phyloP scores from a whole-genome alignment of 2,113 vertebrate species.

The Egretta garzetta region DNA sequence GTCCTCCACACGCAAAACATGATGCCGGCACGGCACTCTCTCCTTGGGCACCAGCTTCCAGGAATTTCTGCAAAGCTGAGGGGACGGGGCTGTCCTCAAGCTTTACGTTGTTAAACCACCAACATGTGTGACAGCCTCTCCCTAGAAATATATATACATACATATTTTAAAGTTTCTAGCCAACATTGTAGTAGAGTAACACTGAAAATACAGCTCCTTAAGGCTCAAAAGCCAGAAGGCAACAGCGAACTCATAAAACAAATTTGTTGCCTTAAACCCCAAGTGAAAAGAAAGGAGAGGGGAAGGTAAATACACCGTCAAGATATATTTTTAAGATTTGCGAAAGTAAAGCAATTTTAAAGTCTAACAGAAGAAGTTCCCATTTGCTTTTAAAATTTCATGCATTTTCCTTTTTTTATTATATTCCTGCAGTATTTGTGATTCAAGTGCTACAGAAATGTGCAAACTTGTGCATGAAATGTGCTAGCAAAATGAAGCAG shows the following conservation, averaged over 20 bases:
- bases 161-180: background rate
- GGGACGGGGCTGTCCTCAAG: accelerated
- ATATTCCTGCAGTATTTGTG: background rate
- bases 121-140: background rate
- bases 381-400: background rate
- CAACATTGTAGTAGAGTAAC: background rate
- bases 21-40: background rate
- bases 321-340: background rate
- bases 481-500: background rate
- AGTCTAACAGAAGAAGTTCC: background rate
- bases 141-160: background rate
- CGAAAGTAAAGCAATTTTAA: background rate
- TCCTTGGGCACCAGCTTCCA: background rate
- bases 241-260: background rate
- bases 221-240: background rate
- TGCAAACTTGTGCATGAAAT: background rate
- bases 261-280: background rate
- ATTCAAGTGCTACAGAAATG: background rate
- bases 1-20: too few species aligned
- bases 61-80: background rate
- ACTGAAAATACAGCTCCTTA: background rate
- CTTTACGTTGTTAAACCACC: background rate
- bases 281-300: background rate
- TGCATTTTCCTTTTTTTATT: background rate
- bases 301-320: background rate